Evolutionary conservation across 2,888 invertebrate genomes (phyloP).

Genomic region (Lingula anatina): DNA sequence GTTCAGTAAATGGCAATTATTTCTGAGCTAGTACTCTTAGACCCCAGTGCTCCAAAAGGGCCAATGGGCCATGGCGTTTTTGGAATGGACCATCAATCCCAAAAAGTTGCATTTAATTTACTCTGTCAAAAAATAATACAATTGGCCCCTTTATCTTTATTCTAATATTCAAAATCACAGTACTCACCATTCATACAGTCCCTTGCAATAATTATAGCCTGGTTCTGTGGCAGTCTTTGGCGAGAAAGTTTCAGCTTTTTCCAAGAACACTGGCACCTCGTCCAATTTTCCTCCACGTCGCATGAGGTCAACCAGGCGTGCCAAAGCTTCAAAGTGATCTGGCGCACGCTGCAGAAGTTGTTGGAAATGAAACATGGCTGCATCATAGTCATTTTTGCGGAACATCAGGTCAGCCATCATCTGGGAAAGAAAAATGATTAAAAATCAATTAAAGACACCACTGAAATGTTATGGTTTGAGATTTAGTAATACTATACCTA

Average conservation of each 20-base stretch:
- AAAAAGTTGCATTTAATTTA: too few species aligned
- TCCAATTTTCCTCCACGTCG: slow-evolving; percentile 76
- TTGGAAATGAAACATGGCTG: slow-evolving; percentile 83
- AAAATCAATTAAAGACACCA: too few species aligned
- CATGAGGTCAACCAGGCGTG: slow-evolving; percentile 83
- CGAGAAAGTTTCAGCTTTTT: slow-evolving; percentile 56
- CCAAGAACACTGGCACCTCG: slow-evolving; percentile 66
- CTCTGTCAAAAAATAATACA: too few species aligned
- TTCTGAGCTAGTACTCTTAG: too few species aligned
- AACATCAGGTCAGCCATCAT: slow-evolving; percentile 97
- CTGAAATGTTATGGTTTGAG: too few species aligned
- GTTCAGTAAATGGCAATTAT: too few species aligned
- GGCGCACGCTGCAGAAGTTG: slow-evolving; percentile 62
- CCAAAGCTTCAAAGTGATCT: slow-evolving; percentile 86
- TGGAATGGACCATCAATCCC: too few species aligned
- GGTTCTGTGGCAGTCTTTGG: slow-evolving; percentile 61
- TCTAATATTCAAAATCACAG: too few species aligned
- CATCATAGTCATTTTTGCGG: slow-evolving; percentile 79
- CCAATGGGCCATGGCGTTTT: too few species aligned
- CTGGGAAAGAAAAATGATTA: slow-evolving; percentile 16
- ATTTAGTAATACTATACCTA: too few species aligned
- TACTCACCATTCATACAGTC: slow-evolving; percentile 71
- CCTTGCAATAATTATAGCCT: slow-evolving; percentile 80
- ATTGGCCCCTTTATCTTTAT: too few species aligned
- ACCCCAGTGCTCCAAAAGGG: too few species aligned